Conservation (phyloP, 2,113 vertebrate species). For the Myrmecophaga tridactyla region DNA sequence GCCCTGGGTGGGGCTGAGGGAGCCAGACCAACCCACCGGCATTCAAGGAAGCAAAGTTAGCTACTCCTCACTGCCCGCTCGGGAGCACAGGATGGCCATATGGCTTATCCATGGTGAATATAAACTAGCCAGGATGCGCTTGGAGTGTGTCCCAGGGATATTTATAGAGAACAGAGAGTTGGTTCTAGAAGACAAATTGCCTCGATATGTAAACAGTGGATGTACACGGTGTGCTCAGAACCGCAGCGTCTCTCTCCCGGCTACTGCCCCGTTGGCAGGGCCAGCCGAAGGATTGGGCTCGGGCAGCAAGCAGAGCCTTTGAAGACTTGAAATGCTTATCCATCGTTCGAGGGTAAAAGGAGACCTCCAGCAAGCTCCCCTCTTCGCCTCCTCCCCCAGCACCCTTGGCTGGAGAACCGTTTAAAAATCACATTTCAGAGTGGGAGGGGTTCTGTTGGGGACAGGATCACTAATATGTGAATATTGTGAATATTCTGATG, state of each 20-base stretch:
- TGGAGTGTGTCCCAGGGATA: background rate
- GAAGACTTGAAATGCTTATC: rapidly evolving
- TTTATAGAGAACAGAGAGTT: background rate
- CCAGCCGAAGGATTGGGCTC: background rate
- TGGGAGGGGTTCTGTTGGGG: background rate
- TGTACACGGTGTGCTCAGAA: background rate
- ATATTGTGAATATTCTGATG: no score
- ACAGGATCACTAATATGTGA: background rate
- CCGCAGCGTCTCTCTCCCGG: rapidly evolving
- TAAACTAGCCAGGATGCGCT: background rate
- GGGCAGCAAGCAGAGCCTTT: background rate
- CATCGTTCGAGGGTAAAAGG: background rate
- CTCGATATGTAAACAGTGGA: background rate
- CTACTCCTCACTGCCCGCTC: background rate
- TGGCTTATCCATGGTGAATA: background rate
- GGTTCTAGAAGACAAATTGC: background rate
- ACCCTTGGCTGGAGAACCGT: background rate
- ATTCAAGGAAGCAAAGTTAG: background rate
- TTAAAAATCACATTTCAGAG: background rate
- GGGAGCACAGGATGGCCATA: background rate
- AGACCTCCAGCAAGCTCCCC: background rate
- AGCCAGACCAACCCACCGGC: background rate
- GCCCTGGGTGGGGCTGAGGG: background rate
- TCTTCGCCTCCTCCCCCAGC: rapidly evolving
- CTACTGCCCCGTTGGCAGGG: background rate